Evolutionary conservation across 2,888 invertebrate species (phyloP).

Genomic region (Mimachlamys varia): DNA sequence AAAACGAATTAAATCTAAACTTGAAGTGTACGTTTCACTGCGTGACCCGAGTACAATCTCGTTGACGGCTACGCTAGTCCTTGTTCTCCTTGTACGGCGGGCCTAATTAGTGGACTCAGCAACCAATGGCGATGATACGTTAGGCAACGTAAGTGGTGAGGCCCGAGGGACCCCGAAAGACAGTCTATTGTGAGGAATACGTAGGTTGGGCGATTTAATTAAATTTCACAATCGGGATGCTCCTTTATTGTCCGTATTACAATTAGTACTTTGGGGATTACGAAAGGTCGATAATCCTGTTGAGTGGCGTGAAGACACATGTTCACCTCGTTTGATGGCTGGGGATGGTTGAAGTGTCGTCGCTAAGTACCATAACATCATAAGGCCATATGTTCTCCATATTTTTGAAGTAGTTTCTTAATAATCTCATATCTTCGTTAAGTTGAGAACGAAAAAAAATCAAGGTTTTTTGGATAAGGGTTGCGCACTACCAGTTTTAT

Average conservation of each 20-base stretch:
- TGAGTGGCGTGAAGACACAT: background rate
- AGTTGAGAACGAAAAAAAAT: no score
- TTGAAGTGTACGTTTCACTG: background rate
- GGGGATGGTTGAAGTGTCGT: no score
- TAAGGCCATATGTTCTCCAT: no score
- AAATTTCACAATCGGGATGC: background rate
- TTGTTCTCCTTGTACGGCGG: background rate
- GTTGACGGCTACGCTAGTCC: background rate
- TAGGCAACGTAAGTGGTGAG: background rate
- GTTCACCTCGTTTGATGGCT: background rate
- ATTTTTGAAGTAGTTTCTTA: no score
- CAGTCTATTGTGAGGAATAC: background rate
- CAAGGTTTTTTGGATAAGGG: no score
- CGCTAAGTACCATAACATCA: no score
- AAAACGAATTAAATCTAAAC: background rate
- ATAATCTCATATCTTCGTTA: no score
- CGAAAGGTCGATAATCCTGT: background rate
- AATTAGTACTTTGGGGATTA: constrained; percentile 19
- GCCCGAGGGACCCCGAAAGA: background rate
- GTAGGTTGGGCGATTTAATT: background rate
- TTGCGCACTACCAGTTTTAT: no score
- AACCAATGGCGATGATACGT: no score
- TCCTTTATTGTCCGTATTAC: background rate
- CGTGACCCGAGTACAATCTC: background rate
- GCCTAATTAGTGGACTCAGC: background rate